A percentile compares a stretch with the other conserved stretches of the same genome.
These are phyloP conservation scores for Lithophane socia DNA, from an alignment of 2,888 invertebrate genomes.

Conservation along the genomic window DNA sequence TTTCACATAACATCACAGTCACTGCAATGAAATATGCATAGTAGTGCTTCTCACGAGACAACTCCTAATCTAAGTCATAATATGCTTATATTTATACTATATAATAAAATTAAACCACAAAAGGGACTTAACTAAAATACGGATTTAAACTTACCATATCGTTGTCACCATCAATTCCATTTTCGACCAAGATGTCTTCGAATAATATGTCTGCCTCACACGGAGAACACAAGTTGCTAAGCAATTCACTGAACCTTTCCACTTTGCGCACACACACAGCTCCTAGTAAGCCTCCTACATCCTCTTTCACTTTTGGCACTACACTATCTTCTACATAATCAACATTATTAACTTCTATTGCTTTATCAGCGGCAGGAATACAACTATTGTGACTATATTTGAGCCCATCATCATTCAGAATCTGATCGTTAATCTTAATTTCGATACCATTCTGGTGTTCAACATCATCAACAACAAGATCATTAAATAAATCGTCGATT, in stretches of 20 bases:
- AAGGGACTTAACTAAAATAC: not conserved
- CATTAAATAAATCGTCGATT: slow-evolving; percentile 85
- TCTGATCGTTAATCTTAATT: slow-evolving; percentile 73
- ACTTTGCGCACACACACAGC: slow-evolving; percentile 89
- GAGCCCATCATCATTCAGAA: slow-evolving; percentile 72
- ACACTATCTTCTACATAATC: slow-evolving; percentile 78
- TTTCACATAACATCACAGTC: slow-evolving; percentile 21
- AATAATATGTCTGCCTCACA: slow-evolving; percentile 87
- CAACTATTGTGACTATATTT: slow-evolving; percentile 80
- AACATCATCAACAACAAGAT: slow-evolving; percentile 78
- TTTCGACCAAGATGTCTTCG: slow-evolving; percentile 86
- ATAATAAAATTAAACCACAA: not conserved
- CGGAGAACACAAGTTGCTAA: slow-evolving; percentile 88
- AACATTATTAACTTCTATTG: slow-evolving; percentile 74
- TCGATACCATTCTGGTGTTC: slow-evolving; percentile 70
- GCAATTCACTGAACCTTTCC: slow-evolving; percentile 89
- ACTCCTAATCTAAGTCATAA: slow-evolving; percentile 1
- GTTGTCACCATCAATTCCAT: slow-evolving; percentile 81
- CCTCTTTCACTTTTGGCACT: slow-evolving; percentile 85
- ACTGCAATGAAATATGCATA: slow-evolving; percentile 19
- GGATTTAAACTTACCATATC: slow-evolving; percentile 77
- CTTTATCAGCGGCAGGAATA: slow-evolving; percentile 78
- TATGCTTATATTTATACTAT: slow-evolving; percentile 2
- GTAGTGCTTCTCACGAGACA: not conserved
- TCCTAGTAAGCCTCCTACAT: slow-evolving; percentile 82